Conservation (phyloP, 1,140 invertebrate species). For the Homarus americanus region DNA sequence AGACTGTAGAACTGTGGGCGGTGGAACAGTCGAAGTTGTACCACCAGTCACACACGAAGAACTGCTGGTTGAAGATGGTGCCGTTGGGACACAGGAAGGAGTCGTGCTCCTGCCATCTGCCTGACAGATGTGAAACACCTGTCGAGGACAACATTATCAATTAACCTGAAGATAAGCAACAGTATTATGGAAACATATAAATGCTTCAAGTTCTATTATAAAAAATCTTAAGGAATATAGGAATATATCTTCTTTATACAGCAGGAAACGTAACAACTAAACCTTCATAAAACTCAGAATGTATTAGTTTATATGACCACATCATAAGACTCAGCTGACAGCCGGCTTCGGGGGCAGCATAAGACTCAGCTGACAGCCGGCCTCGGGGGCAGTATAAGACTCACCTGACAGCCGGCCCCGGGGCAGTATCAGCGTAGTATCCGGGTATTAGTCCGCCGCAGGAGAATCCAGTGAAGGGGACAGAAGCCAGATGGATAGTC, state of each 20-base stretch:
- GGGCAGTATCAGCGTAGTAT: too few species aligned
- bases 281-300: too few species aligned
- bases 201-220: not conserved
- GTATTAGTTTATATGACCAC: not conserved
- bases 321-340: not conserved
- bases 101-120: slow-evolving; percentile 42
- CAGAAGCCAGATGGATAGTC: too few species aligned
- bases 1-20: slow-evolving; percentile 78
- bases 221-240: too few species aligned
- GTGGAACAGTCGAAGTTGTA: slow-evolving; percentile 80
- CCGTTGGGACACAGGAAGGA: slow-evolving; percentile 63
- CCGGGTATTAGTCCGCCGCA: too few species aligned
- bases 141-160: slow-evolving; percentile 76
- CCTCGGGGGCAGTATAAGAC: too few species aligned
- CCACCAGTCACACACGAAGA: slow-evolving; percentile 82
- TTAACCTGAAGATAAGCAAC: not conserved
- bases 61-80: slow-evolving; percentile 67
- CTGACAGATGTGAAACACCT: slow-evolving; percentile 90
- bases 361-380: not conserved
- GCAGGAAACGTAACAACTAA: not conserved
- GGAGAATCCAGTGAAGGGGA: too few species aligned
- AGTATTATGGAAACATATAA: too few species aligned
- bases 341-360: not conserved
- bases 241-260: too few species aligned
- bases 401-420: too few species aligned